phyloP scores from a whole-genome alignment of 2,888 invertebrate species.

The Standfussiana lucernea region DNA sequence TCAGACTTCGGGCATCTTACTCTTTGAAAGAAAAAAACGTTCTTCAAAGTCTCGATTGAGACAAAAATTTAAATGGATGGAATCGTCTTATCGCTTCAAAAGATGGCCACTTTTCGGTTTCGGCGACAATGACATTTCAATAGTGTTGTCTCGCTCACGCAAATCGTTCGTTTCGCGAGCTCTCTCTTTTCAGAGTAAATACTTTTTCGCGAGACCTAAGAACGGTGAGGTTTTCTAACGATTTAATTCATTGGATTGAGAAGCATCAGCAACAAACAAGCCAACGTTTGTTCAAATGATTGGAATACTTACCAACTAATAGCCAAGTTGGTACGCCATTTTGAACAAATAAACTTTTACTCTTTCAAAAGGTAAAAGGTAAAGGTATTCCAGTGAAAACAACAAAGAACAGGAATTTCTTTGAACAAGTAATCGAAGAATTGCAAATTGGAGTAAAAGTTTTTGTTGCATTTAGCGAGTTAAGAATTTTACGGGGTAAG shows the following conservation, averaged over 20 bases:
- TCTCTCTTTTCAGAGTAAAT: background rate
- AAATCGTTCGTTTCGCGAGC: background rate
- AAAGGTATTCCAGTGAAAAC: conserved; percentile 26
- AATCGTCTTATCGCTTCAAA: background rate
- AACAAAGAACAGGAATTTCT: conserved; percentile 12
- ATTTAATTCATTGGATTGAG: background rate
- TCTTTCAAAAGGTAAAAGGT: conserved; percentile 21
- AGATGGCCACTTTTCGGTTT: too few relatives aligned
- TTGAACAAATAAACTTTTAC: conserved; percentile 36
- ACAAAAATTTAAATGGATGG: too few relatives aligned
- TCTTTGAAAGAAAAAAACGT: background rate
- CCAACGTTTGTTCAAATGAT: conserved; percentile 47
- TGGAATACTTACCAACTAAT: conserved; percentile 56
- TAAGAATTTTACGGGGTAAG: background rate
- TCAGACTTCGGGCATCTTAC: too few relatives aligned
- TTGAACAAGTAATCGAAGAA: conserved; percentile 7
- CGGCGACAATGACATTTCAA: too few relatives aligned
- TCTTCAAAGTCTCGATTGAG: background rate
- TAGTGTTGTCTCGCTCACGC: background rate
- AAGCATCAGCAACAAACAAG: conserved; percentile 6
- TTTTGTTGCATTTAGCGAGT: background rate
- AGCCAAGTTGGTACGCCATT: conserved; percentile 22
- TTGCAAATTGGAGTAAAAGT: background rate
- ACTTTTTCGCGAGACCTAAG: background rate
- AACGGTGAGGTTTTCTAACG: background rate